Conservation (phyloP, 2,797 vertebrate genomes). For the Mallotus villosus region DNA sequence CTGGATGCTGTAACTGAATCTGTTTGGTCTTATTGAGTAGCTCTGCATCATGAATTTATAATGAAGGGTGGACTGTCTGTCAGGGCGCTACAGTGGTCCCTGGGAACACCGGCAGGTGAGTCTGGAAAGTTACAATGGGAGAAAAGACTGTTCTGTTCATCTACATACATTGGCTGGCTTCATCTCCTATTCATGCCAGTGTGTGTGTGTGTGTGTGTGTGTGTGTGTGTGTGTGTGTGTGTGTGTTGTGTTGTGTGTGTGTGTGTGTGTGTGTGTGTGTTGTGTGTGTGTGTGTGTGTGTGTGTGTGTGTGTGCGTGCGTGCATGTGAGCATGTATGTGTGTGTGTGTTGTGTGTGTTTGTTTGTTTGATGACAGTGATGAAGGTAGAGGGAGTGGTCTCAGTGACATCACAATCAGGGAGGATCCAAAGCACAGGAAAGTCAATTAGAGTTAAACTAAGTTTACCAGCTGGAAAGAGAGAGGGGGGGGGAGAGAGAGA, state of each 20-base stretch:
- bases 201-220: constrained; percentile 2
- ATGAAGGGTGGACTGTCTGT: constrained; percentile 51
- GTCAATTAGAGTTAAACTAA: constrained; percentile 77
- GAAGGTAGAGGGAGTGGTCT: constrained; percentile 41
- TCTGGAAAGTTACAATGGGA: constrained; percentile 55
- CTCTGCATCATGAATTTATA: constrained; percentile 64
- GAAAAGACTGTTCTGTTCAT: constrained; percentile 30
- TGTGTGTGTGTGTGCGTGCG: not conserved
- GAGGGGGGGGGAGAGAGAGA: constrained; percentile 39
- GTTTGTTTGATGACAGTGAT: constrained; percentile 13
- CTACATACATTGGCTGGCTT: constrained; percentile 37
- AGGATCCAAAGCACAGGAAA: constrained; percentile 75
- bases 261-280: constrained; percentile 7
- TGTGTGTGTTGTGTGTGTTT: constrained; percentile 7
- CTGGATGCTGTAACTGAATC: constrained; percentile 59
- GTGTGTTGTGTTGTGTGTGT: constrained; percentile 9
- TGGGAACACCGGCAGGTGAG: constrained; percentile 63
- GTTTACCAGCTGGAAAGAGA: constrained; percentile 73
- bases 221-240: constrained; percentile 1
- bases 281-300: constrained; percentile 8
- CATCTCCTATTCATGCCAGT: constrained; percentile 39
- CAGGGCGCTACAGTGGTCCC: constrained; percentile 55
- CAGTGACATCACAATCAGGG: constrained; percentile 73
- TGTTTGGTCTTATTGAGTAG: constrained; percentile 55
- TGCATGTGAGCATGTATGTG: constrained; percentile 1